Percentiles rank a stretch among this genome's conserved stretches.
phyloP scores from a whole-genome alignment of 2,797 vertebrate species.

The Eremophila alpestris region DNA sequence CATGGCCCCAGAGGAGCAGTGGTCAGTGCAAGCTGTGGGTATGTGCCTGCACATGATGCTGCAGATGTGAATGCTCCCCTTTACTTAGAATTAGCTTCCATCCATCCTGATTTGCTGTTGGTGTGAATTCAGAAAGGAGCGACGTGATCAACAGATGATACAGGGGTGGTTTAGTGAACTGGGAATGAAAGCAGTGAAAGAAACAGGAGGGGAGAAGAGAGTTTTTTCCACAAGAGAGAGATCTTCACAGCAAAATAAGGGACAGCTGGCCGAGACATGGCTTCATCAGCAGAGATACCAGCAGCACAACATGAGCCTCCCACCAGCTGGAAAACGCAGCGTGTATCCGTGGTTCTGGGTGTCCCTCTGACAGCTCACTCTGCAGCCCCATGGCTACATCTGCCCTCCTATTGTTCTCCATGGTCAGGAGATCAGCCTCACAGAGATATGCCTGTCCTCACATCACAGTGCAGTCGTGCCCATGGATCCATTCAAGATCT shows the following conservation, averaged over 20 bases:
- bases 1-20: neutral
- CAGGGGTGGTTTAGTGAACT: neutral
- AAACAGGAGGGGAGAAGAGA: neutral
- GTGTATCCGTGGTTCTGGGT: neutral
- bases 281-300: neutral
- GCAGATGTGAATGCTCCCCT: neutral
- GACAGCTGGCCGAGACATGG: rapidly evolving
- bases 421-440: neutral
- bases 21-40: neutral
- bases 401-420: neutral
- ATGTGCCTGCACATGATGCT: rapidly evolving
- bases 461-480: rapidly evolving
- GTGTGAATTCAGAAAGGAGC: neutral
- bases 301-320: neutral
- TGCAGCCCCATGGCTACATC: neutral
- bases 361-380: neutral
- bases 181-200: neutral
- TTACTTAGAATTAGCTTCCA: neutral
- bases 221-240: neutral
- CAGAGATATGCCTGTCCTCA: neutral
- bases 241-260: neutral
- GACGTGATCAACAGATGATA: rapidly evolving
- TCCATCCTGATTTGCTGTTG: neutral
- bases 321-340: neutral
- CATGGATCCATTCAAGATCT: neutral